Evolutionary conservation across 2,888 invertebrate genomes (phyloP).

Genomic region (Agonopterix arenella): DNA sequence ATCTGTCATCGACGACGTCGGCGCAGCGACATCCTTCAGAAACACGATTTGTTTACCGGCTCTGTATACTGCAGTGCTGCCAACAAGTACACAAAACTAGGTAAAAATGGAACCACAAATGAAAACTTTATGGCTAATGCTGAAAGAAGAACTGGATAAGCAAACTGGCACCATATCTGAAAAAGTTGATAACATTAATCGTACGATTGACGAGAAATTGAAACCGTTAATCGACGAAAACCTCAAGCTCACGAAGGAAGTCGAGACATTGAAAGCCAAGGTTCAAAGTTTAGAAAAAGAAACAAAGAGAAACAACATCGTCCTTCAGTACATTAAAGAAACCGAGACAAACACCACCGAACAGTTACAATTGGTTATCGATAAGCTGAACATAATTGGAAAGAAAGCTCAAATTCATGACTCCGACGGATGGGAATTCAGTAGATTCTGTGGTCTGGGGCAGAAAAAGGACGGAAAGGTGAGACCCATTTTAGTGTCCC

Average conservation of each 20-base stretch:
- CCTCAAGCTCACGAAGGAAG: not conserved
- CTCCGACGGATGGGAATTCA: not conserved
- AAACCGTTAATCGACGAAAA: not conserved
- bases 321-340: not conserved
- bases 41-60: too few species aligned
- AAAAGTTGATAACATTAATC: not conserved
- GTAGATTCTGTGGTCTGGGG: not conserved
- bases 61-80: too few species aligned
- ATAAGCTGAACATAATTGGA: not conserved
- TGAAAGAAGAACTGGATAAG: not conserved
- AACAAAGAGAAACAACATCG: not conserved
- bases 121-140: not conserved
- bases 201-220: not conserved
- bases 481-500: not conserved
- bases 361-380: not conserved
- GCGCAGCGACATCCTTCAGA: too few species aligned
- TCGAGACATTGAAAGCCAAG: not conserved
- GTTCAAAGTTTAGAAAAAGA: not conserved
- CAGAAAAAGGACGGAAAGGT: not conserved
- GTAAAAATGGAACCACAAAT: not conserved
- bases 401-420: not conserved
- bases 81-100: too few species aligned
- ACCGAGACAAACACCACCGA: not conserved
- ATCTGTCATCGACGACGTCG: too few species aligned
- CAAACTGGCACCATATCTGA: not conserved